phyloP scores from a whole-genome alignment of 2,797 vertebrate genomes.

The Microhierax caerulescens region DNA sequence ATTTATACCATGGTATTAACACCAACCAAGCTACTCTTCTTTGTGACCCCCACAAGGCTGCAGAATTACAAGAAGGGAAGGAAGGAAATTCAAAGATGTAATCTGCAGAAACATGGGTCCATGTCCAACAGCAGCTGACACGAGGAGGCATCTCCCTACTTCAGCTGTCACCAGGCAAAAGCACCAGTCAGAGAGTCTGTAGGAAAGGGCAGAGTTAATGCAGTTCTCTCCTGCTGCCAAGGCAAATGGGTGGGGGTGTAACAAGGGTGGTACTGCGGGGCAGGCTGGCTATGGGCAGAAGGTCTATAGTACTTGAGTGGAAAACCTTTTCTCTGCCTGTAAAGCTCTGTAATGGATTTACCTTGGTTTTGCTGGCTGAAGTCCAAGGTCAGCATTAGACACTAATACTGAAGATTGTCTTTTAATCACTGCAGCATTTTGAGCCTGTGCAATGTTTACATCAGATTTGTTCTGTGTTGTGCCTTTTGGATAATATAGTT shows the following conservation, averaged over 20 bases:
- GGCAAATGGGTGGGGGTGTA: not conserved
- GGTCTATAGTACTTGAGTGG: not conserved
- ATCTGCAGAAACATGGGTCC: fast-evolving
- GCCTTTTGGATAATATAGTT: fast-evolving
- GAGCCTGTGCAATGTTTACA: not conserved
- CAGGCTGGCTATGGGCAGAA: not conserved
- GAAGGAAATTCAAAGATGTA: not conserved
- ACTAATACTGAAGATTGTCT: not conserved
- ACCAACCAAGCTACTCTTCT: not conserved
- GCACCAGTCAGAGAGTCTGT: not conserved
- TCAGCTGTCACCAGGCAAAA: not conserved
- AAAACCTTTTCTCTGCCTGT: not conserved
- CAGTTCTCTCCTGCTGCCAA: not conserved
- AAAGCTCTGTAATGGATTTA: not conserved
- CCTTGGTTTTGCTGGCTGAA: not conserved
- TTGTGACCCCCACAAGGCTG: fast-evolving
- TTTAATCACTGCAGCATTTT: not conserved
- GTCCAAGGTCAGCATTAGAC: not conserved
- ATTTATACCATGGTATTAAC: not conserved
- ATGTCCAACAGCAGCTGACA: not conserved
- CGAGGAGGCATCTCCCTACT: not conserved
- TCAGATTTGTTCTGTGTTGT: not conserved
- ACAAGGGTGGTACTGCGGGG: not conserved
- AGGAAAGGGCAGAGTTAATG: not conserved
- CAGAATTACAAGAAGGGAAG: not conserved